Conservation (phyloP, 2,888 invertebrate genomes). For the Hydropsyche betteni region DNA sequence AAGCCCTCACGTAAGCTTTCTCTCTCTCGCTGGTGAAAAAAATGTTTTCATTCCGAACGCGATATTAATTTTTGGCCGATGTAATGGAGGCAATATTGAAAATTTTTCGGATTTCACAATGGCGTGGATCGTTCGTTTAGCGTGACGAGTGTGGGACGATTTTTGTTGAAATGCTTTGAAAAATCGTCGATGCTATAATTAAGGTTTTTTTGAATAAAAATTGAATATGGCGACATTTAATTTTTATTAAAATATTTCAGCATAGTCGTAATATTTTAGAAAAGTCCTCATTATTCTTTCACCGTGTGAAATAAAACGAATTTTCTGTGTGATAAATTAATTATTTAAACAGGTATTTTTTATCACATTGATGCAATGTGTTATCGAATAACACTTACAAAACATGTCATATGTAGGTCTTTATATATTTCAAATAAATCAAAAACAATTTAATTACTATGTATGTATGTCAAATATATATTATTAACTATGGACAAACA, state of each 20-base stretch:
- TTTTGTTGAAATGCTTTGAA: no score
- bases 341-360: conserved; percentile 36
- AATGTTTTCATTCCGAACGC: background rate
- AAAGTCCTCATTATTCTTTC: no score
- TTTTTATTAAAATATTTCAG: no score
- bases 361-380: conserved; percentile 43
- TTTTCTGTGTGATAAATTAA: conserved; percentile 28
- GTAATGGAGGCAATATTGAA: background rate
- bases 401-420: conserved; percentile 9
- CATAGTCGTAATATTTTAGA: no score
- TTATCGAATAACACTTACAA: conserved; percentile 40
- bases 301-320: conserved; percentile 31
- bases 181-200: no score
- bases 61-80: conserved; percentile 6
- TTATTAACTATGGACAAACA: conserved; percentile 38
- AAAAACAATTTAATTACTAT: background rate
- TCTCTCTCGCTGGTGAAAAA: background rate
- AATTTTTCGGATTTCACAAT: background rate
- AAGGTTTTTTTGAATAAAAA: no score
- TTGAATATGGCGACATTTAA: no score
- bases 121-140: no score
- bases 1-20: conserved; percentile 1
- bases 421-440: conserved; percentile 9
- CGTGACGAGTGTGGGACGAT: no score
- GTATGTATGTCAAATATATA: conserved; percentile 31